Conservation (phyloP, 2,113 vertebrate genomes). For the Xenopus borealis region DNA sequence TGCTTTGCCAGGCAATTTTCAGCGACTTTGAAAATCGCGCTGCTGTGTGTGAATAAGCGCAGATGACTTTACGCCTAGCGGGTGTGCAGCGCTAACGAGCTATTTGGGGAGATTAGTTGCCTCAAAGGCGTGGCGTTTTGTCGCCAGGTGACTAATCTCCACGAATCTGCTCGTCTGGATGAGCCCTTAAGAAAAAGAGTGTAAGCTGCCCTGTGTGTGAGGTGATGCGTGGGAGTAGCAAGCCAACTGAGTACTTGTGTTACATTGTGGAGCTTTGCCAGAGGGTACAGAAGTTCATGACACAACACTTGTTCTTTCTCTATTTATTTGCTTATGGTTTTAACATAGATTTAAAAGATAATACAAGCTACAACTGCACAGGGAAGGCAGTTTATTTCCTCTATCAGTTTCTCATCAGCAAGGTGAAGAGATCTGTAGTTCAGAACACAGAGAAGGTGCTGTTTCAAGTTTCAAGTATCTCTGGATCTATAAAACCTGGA, state of each 20-base stretch:
- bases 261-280: conserved; percentile 6
- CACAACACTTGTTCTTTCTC: background rate
- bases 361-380: conserved; percentile 9
- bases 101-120: no score
- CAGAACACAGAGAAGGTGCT: background rate
- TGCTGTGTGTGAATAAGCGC: no score
- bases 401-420: background rate
- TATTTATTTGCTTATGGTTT: conserved; percentile 26
- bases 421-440: background rate
- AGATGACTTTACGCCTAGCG: no score
- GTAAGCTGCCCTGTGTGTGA: no score
- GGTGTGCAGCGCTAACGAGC: no score
- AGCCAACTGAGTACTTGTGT: background rate
- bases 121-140: no score
- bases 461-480: background rate
- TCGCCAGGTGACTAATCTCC: no score
- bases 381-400: background rate
- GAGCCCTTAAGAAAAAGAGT: no score
- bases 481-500: conserved; percentile 9
- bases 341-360: conserved; percentile 27
- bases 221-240: background rate
- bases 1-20: no score
- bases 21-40: no score
- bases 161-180: no score
- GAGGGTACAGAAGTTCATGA: conserved; percentile 13